Base-by-base conservation (phyloP, 2,113 vertebrate genomes). In the Gulo gulo region DNA sequence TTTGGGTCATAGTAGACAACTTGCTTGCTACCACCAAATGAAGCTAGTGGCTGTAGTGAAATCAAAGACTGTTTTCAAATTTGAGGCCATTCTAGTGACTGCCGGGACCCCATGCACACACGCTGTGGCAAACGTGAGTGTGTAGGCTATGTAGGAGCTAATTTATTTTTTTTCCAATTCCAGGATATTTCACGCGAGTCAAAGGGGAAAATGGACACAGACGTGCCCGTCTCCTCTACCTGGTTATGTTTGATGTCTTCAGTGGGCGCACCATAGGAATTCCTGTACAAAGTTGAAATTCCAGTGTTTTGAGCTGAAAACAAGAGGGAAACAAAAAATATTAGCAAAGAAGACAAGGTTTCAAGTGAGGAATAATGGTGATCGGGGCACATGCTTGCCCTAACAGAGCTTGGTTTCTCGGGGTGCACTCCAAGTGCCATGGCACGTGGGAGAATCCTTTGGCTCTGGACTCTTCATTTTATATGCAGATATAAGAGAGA, bases 221-320 rank as follows among this genome's bases (percentile, higher is more conserved):
- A 55, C 0, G 0, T 8, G 11, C 24, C 45, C 39, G 2, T 13
- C 0, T 7, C 39, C 88, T 7, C 98, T 98, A 99, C 99, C 99
- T 99, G 99, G 98, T 99, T 99, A 97, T 99, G 99, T 99, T 99
- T 99, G 98, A 99, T 99, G 98, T 99, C 99, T 98, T 99, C 99
- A 95, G 99, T 98, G 97, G 99, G 99, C 0, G 99, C 99, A 98
- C 99, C 99, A 96, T 99, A 99, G 0, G 99, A 99, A 99, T 99
- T 99, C 98, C 99, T 99, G 98, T 99, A 99, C 98, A 99, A 99
- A 78, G 99, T 99, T 31, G 99, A 99, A 96, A 99, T 99, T 98
- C 99, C 99, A 98, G 99, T 99, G 97, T 99, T 99, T 98, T 99
- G 99, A 98, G 99, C 99, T 99, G 97, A 79, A 98, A 95, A 82